A percentile compares a stretch with the other conserved stretches of the same genome.
Evolutionary conservation across 2,113 vertebrate genomes (phyloP).

Genomic region (Tichodroma muraria): DNA sequence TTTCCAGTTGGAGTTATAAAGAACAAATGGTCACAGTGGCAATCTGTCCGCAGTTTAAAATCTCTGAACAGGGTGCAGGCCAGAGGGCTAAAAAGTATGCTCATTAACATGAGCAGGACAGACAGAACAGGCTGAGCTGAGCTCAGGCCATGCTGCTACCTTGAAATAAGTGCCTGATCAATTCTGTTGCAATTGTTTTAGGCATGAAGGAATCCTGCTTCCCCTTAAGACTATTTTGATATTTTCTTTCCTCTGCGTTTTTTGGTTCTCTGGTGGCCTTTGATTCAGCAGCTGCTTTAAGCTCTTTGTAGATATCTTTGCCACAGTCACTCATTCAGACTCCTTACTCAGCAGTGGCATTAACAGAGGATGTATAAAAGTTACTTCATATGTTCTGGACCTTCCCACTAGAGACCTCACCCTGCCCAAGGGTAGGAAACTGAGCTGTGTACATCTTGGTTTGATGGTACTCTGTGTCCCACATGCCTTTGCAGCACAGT

Average conservation of each 20-base stretch:
- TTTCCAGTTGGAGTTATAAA: background rate
- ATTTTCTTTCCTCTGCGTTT: background rate
- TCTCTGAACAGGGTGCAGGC: background rate
- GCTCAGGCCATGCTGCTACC: background rate
- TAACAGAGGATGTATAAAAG: background rate
- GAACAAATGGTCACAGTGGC: background rate
- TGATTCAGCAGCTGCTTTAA: background rate
- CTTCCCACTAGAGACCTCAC: background rate
- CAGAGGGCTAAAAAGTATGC: background rate
- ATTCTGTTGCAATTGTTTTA: background rate
- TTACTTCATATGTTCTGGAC: background rate
- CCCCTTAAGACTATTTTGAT: background rate
- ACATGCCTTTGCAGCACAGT: background rate
- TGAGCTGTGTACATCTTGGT: background rate
- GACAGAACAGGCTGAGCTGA: background rate
- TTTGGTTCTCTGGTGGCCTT: background rate
- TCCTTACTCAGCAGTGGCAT: background rate
- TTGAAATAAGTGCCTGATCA: background rate
- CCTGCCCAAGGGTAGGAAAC: background rate
- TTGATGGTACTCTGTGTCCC: background rate
- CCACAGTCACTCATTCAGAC: background rate
- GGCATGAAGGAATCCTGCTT: background rate
- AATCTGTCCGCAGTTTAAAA: background rate
- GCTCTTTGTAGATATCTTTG: background rate
- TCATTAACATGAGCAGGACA: background rate